Conservation (phyloP, 37 sponge, comb jelly and placozoan species). For the Axinella damicornis region DNA sequence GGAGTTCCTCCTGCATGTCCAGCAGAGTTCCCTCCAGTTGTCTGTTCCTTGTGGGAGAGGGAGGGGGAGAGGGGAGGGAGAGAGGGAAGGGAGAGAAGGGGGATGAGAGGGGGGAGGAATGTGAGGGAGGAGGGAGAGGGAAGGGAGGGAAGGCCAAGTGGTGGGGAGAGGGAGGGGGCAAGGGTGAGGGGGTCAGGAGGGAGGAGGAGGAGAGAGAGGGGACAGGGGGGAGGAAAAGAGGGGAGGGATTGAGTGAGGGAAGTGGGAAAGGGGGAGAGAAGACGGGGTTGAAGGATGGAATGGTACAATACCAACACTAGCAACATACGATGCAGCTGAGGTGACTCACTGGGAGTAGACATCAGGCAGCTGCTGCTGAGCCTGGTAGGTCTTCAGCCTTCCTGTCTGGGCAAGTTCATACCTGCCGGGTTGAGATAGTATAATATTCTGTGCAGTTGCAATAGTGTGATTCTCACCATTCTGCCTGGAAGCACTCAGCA, state of each 20-base stretch:
- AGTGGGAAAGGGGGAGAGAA: too few relatives aligned
- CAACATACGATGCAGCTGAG: not conserved
- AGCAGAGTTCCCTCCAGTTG: conserved; percentile 68
- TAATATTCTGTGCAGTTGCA: not conserved
- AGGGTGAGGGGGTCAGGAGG: not conserved
- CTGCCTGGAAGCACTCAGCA: conserved; percentile 85
- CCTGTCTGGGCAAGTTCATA: conserved; percentile 50
- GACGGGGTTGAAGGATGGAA: too few relatives aligned
- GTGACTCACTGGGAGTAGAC: conserved; percentile 76
- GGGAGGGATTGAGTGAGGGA: too few relatives aligned
- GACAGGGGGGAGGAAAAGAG: too few relatives aligned
- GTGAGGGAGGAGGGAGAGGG: not conserved
- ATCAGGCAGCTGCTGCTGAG: conserved; percentile 58
- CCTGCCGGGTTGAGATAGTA: conserved; percentile 30
- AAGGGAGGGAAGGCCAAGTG: too few relatives aligned
- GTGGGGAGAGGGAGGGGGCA: too few relatives aligned
- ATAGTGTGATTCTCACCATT: conserved; percentile 62
- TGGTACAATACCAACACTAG: too few relatives aligned
- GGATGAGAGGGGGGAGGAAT: not conserved
- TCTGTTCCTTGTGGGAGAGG: too few relatives aligned
- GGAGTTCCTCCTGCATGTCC: conserved; percentile 58
- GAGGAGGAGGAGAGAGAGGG: too few relatives aligned
- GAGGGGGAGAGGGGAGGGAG: too few relatives aligned
- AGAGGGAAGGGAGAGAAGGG: too few relatives aligned
- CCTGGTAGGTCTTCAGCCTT: conserved; percentile 19